These are phyloP conservation scores for Polyommatus iphigenia DNA, from an alignment of 2,888 invertebrate species.

Conservation along the genomic window DNA sequence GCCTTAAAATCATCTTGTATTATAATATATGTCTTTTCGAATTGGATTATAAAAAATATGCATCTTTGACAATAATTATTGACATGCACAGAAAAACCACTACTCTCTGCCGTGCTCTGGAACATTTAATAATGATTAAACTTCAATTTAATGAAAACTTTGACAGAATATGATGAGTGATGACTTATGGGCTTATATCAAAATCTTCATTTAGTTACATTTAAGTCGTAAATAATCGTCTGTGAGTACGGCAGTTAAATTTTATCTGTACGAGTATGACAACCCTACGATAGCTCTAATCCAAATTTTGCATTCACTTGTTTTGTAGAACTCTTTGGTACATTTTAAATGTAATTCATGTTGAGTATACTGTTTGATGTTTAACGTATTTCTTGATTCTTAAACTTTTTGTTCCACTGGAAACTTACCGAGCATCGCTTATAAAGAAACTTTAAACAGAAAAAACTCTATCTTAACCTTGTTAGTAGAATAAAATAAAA, in stretches of 20 bases:
- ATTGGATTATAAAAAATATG: no score
- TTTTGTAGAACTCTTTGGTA: not conserved
- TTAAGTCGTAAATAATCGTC: no score
- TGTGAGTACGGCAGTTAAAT: not conserved
- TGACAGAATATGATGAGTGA: no score
- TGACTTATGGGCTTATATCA: no score
- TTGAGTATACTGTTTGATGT: not conserved
- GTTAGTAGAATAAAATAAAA: not conserved
- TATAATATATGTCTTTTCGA: no score
- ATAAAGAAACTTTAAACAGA: not conserved
- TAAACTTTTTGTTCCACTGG: not conserved
- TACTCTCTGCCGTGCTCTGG: no score
- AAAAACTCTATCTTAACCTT: not conserved
- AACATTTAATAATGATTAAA: no score
- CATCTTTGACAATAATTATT: no score
- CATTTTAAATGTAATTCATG: not conserved
- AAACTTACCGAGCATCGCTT: not conserved
- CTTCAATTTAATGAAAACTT: no score
- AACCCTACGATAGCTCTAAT: not conserved
- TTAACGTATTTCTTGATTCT: not conserved
- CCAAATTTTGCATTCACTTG: not conserved
- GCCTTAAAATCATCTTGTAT: no score
- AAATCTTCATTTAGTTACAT: no score
- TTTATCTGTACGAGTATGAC: not conserved
- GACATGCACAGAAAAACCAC: no score